Evolutionary conservation across 2,888 invertebrate genomes (phyloP).

Genomic region (Anthoptus insignis): DNA sequence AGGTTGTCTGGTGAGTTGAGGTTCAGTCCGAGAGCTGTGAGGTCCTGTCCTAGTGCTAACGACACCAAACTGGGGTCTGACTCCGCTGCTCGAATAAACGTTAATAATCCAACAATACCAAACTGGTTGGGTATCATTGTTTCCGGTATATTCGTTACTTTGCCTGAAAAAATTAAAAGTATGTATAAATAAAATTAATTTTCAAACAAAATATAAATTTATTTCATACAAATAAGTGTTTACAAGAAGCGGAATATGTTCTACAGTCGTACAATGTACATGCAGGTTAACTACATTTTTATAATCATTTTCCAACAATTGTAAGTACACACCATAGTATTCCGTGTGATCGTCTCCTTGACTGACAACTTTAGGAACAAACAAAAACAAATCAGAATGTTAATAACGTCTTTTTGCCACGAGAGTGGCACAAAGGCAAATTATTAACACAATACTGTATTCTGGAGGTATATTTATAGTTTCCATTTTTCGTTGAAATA

Average conservation of each 20-base stretch:
- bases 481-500: no score
- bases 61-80: slow-evolving; percentile 98
- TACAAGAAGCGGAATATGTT: slow-evolving; percentile 11
- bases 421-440: not conserved
- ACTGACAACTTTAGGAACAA: slow-evolving; percentile 74
- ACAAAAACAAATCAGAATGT: slow-evolving; percentile 63
- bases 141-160: slow-evolving; percentile 99
- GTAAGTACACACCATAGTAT: slow-evolving; percentile 76
- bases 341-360: slow-evolving; percentile 75
- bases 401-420: slow-evolving; percentile 20
- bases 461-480: not conserved
- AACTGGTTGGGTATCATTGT: slow-evolving; percentile 99
- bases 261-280: slow-evolving; percentile 13
- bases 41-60: slow-evolving; percentile 98
- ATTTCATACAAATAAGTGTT: slow-evolving; percentile 10
- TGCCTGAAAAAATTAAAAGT: slow-evolving; percentile 87
- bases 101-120: slow-evolving; percentile 99
- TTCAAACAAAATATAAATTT: not conserved
- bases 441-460: not conserved
- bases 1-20: slow-evolving; percentile 99
- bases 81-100: slow-evolving; percentile 99
- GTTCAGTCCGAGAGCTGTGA: slow-evolving; percentile 99
- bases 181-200: not conserved
- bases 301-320: slow-evolving; percentile 34
- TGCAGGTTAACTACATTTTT: slow-evolving; percentile 25